Evolutionary conservation across 2,797 vertebrate genomes (phyloP).

Genomic region (Pterois miles): DNA sequence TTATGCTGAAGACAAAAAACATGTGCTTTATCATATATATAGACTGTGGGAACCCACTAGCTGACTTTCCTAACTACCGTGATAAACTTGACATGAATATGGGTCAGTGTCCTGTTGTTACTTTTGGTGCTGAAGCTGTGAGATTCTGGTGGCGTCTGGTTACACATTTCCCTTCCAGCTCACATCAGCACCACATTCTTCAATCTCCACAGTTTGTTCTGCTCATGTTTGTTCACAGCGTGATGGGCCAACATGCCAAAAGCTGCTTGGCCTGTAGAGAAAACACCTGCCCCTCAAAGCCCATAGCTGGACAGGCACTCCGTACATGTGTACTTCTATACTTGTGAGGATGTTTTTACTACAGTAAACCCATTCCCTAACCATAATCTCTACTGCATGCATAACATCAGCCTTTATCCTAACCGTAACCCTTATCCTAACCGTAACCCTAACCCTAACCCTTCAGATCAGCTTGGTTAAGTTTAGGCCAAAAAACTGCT

Average conservation of each 20-base stretch:
- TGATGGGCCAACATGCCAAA: conserved; percentile 59
- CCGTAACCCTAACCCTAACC: too few relatives aligned
- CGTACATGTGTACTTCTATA: conserved; percentile 25
- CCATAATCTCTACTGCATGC: conserved; percentile 24
- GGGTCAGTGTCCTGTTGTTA: conserved; percentile 34
- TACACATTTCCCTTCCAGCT: conserved; percentile 52
- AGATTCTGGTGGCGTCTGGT: conserved; percentile 39
- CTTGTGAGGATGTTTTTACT: conserved; percentile 28
- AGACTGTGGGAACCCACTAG: background rate
- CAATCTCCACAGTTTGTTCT: conserved; percentile 69
- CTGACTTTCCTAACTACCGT: background rate
- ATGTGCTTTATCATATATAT: too few relatives aligned
- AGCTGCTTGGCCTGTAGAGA: conserved; percentile 71
- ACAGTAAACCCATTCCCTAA: background rate
- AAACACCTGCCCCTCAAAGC: conserved; percentile 78
- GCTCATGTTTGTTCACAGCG: conserved; percentile 72
- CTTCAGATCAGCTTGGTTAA: too few relatives aligned
- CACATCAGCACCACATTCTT: conserved; percentile 71
- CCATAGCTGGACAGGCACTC: conserved; percentile 27
- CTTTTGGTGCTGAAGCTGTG: conserved; percentile 21
- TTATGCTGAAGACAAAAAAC: background rate
- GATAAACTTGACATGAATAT: background rate
- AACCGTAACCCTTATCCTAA: too few relatives aligned
- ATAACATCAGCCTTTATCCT: conserved; percentile 5
- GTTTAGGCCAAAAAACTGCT: too few relatives aligned